Base-by-base conservation (phyloP, 2,113 vertebrate genomes). In the Neogale vison region DNA sequence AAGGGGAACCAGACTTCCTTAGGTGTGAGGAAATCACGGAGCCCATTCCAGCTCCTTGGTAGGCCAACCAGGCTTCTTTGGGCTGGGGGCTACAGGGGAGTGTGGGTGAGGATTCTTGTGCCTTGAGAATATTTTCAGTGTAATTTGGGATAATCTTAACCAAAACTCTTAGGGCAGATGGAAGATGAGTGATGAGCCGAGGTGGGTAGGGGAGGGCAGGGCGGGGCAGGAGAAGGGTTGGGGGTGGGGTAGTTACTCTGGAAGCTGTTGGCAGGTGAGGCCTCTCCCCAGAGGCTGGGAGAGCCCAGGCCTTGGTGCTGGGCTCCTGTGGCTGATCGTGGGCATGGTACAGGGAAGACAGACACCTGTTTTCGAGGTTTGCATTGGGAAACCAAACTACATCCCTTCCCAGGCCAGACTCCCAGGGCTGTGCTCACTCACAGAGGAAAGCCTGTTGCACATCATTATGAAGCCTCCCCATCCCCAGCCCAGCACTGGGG, bases 41-140 rank as follows among this genome's bases (percentile, higher is more conserved):
- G 18, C 24, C 79, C 0, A 3, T 57, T 47, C 36, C 81, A n/a
- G n/a, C 31, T 77, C 57, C 18, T 29, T 24, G 29, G 24, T 24
- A 23, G 61, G 7, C 59, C 86, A 31, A 8, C 34, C 34, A 21
- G 90, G 63, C 42, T 93, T 81, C 69, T 74, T 29, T n/a, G 36
- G 55, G 13, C 17, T 72, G 13, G 61, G 12, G 59, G 23, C 59
- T 59, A 1, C 0, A 1, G 9, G 20, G 1, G 4, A 34, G 3
- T 24, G 1, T 26, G 9, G 24, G 12, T 10, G 26, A 47, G 23
- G 15, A 71, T 36, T 55, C 79, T 81, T 15, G 0, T 69, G 39
- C 82, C 72, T 52, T 34, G 61, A 86, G 84, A 91, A 91, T 59
- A 65, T 96, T 93, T 92, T 95, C 63, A 52, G 23, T 42, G 2